phyloP scores from a whole-genome alignment of 2,888 invertebrate genomes.

The Embidobia sp. region DNA sequence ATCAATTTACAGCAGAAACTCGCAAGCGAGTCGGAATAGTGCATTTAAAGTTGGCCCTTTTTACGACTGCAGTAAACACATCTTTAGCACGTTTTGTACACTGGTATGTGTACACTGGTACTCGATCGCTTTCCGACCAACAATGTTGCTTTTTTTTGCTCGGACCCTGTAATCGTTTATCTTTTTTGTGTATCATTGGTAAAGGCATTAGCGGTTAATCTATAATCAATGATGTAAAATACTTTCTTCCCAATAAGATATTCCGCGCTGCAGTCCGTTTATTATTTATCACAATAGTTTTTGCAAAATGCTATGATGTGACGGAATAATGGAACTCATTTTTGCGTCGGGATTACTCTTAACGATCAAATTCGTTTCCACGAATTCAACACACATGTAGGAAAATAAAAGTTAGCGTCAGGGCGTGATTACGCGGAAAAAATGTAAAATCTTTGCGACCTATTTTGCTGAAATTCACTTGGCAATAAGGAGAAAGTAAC shows the following conservation, averaged over 20 bases:
- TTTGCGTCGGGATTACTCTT: too few species aligned
- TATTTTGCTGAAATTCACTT: too few species aligned
- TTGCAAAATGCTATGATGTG: too few species aligned
- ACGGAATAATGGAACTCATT: too few species aligned
- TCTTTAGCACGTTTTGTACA: conserved; percentile 57
- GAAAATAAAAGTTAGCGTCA: too few species aligned
- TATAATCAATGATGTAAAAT: conserved; percentile 52
- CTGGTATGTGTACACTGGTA: conserved; percentile 42
- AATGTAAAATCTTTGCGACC: too few species aligned
- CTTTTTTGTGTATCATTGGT: conserved; percentile 54
- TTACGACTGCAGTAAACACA: conserved; percentile 62
- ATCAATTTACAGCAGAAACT: conserved; percentile 37
- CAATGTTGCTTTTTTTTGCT: conserved; percentile 52
- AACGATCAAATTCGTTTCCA: too few species aligned
- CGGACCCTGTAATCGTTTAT: conserved; percentile 51
- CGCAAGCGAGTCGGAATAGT: conserved; percentile 37
- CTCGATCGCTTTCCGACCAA: conserved; percentile 51
- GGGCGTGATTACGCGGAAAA: too few species aligned
- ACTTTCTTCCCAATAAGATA: conserved; percentile 9
- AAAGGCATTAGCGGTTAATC: conserved; percentile 57
- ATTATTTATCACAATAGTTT: neutral
- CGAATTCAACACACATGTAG: too few species aligned
- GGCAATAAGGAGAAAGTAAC: too few species aligned
- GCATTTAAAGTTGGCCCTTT: conserved; percentile 53
- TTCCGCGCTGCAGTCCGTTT: conserved; percentile 3